Evolutionary conservation across 2,888 invertebrate species (phyloP).

Genomic region (Actias luna): DNA sequence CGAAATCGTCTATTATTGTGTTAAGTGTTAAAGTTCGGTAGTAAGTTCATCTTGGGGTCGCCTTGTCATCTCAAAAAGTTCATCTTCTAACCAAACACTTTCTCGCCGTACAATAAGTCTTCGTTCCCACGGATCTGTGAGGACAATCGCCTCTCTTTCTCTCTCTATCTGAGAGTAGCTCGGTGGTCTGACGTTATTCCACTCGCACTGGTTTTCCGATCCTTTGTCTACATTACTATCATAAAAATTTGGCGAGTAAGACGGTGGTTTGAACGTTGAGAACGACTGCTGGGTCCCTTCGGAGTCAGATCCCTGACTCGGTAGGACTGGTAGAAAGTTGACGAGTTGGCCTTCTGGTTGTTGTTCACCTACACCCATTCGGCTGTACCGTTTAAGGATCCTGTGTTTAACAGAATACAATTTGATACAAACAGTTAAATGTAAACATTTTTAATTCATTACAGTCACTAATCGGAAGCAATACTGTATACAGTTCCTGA

Average conservation of each 20-base stretch:
- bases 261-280: slow-evolving; percentile 77
- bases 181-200: slow-evolving; percentile 80
- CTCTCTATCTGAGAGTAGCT: slow-evolving; percentile 74
- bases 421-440: neutral
- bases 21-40: slow-evolving; percentile 23
- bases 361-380: slow-evolving; percentile 71
- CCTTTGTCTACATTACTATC: slow-evolving; percentile 70
- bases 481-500: neutral
- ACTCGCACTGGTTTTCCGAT: slow-evolving; percentile 72
- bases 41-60: slow-evolving; percentile 94
- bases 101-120: slow-evolving; percentile 74
- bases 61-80: slow-evolving; percentile 91
- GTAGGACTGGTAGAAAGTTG: slow-evolving; percentile 86
- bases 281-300: slow-evolving; percentile 72
- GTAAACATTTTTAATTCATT: neutral
- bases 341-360: slow-evolving; percentile 89
- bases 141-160: slow-evolving; percentile 65
- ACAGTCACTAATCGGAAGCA: neutral
- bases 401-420: slow-evolving; percentile 39
- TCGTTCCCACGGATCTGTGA: slow-evolving; percentile 76
- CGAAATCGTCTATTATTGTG: neutral
- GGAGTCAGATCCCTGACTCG: slow-evolving; percentile 68
- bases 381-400: slow-evolving; percentile 85
- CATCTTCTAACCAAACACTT: slow-evolving; percentile 88
- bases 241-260: slow-evolving; percentile 78